Evolutionary conservation across 2,888 invertebrate genomes (phyloP).

Genomic region (Orthosia gothica): DNA sequence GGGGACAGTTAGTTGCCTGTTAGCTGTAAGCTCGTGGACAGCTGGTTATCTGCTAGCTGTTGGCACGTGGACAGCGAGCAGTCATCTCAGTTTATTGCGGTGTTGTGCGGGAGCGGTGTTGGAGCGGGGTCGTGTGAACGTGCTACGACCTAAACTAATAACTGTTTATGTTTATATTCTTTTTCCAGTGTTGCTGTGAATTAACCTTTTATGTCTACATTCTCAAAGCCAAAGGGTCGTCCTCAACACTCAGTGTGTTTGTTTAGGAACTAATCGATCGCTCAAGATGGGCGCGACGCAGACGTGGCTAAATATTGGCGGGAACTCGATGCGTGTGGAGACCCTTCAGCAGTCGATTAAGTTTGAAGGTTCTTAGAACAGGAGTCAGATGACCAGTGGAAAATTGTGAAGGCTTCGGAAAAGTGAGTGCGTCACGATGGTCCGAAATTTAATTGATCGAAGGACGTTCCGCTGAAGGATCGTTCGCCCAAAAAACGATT

Average conservation of each 20-base stretch:
- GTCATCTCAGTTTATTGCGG: too few relatives aligned
- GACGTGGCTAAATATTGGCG: conserved; percentile 58
- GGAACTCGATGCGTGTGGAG: conserved; percentile 39
- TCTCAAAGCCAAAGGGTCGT: conserved; percentile 21
- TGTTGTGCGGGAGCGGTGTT: too few relatives aligned
- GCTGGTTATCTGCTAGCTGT: too few relatives aligned
- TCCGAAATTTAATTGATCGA: background rate
- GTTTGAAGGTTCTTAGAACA: conserved; percentile 24
- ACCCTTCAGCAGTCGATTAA: conserved; percentile 39
- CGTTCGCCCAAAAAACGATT: too few relatives aligned
- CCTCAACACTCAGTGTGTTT: conserved; percentile 49
- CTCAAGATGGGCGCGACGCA: conserved; percentile 46
- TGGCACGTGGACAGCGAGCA: too few relatives aligned
- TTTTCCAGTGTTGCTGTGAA: background rate
- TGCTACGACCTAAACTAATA: too few relatives aligned
- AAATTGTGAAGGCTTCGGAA: background rate
- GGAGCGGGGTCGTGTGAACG: too few relatives aligned
- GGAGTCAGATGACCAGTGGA: conserved; percentile 10
- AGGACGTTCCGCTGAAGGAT: too few relatives aligned
- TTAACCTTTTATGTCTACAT: conserved; percentile 7
- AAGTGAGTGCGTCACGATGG: background rate
- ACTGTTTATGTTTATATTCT: too few relatives aligned
- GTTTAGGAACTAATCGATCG: conserved; percentile 69
- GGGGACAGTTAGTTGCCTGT: too few relatives aligned
- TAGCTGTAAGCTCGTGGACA: too few relatives aligned